Evolutionary conservation across 2,797 vertebrate species (phyloP).

Genomic region (Echiichthys vipera): DNA sequence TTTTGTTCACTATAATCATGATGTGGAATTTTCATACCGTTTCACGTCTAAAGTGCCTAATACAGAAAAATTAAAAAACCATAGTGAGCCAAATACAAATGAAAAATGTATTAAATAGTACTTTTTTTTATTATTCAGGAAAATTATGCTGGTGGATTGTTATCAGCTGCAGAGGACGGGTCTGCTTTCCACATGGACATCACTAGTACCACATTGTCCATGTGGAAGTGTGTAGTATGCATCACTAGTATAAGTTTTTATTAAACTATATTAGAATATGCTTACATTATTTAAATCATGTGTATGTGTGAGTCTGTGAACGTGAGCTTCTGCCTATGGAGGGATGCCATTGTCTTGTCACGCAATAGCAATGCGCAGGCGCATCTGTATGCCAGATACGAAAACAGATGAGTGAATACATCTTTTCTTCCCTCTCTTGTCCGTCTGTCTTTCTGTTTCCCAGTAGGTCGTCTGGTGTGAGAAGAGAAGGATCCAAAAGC

Average conservation of each 20-base stretch:
- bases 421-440: neutral
- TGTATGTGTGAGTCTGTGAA: slow-evolving; percentile 10
- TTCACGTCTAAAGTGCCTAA: no score
- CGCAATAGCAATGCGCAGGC: slow-evolving; percentile 24
- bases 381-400: slow-evolving; percentile 47
- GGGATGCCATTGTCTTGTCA: slow-evolving; percentile 45
- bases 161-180: slow-evolving; percentile 15
- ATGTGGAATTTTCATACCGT: no score
- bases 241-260: neutral
- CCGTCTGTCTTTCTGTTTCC: slow-evolving; percentile 54
- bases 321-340: slow-evolving; percentile 11
- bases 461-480: slow-evolving; percentile 95
- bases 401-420: slow-evolving; percentile 39
- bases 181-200: slow-evolving; percentile 49
- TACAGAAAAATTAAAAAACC: no score
- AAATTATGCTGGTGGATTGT: neutral
- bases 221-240: no score
- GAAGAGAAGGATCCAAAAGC: slow-evolving; percentile 79
- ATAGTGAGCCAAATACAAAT: neutral
- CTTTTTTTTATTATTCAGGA: neutral
- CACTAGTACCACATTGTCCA: slow-evolving; percentile 12
- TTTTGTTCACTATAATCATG: no score
- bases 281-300: neutral
- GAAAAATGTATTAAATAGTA: neutral
- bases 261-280: neutral